Base-by-base conservation (phyloP, 2,113 vertebrate genomes). In the Scomber scombrus region DNA sequence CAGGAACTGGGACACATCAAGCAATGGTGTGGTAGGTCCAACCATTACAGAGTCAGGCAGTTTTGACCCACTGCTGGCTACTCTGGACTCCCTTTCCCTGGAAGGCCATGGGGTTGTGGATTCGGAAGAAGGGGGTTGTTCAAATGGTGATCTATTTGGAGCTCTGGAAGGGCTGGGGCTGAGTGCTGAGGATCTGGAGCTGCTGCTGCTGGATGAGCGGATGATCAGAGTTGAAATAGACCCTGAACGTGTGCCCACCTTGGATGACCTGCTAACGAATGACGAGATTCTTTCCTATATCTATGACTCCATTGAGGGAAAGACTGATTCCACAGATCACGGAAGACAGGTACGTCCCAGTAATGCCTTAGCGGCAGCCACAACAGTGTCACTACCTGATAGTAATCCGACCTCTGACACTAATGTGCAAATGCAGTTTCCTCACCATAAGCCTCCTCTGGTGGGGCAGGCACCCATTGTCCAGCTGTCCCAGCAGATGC, bases 181-280 rank as follows among this genome's bases (percentile, higher is more conserved):
- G 55, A 95, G 93, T 0, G 91, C 95, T 0, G 94, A 96, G 72
- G 95, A 96, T 85, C 80, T 96, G 66, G 95, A 97, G 71, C 90
- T 96, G 31, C 92, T 97, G 66, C 85, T 96, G 23, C 85, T 96
- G 9, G 95, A 96, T 15, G 95, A 96, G 80, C 91, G 95, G 63
- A 96, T 94, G 95, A 94, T 96, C 85, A 88, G 90, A 64, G 93
- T 96, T 10, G 92, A 91, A 57, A 93, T 95, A 81, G 93, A 95
- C 77, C 81, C 86, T 0, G 91, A 92, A 5, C 87, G 34, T 0
- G 70, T 92, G 4, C 93, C 68, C 0, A 84, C 90, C 0, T 81
- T 96, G 45, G 94, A 93, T 0, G 75, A 95, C 68, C 80, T 93
- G 63, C 80, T 96, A 10, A 85, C 92, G 18, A 95, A 94, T 7